Evolutionary conservation across 23 tunicate species (phyloP).

Genomic region (Trididemnum clinides): DNA sequence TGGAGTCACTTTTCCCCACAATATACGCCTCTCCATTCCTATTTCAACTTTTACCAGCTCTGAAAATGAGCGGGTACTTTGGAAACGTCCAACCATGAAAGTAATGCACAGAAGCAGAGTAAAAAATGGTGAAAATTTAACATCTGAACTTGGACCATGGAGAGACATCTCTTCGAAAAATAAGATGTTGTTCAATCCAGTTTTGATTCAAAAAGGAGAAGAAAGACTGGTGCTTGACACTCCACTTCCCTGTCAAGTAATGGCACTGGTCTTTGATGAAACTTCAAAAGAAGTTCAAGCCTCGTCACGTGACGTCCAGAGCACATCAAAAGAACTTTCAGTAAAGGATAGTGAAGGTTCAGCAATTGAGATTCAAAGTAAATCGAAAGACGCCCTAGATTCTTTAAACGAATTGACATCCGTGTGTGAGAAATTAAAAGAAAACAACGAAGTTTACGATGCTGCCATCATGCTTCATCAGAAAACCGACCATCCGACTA

Average conservation of each 20-base stretch:
- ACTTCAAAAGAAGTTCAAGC: not conserved
- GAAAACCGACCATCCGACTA: constrained; percentile 26
- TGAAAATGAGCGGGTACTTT: not conserved
- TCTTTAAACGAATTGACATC: constrained; percentile 40
- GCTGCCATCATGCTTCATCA: constrained; percentile 65
- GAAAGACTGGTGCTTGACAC: constrained; percentile 28
- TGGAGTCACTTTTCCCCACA: constrained; percentile 54
- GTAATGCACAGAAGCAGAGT: constrained; percentile 30
- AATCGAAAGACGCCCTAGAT: no score
- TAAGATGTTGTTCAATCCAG: not conserved
- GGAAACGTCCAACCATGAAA: constrained; percentile 12
- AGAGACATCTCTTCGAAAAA: constrained; percentile 38
- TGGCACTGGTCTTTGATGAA: constrained; percentile 65
- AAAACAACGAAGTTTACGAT: constrained; percentile 32
- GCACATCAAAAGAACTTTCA: no score
- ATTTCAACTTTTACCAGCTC: constrained; percentile 25
- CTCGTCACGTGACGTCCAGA: not conserved
- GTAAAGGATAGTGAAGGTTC: no score
- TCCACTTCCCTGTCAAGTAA: constrained; percentile 44
- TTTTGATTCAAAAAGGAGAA: constrained; percentile 18
- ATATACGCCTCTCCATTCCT: constrained; percentile 46
- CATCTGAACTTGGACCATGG: constrained; percentile 25
- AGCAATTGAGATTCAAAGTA: no score
- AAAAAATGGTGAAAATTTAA: not conserved
- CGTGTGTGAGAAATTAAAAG: constrained; percentile 23